These are phyloP conservation scores for Ctenopoma multispine DNA, from an alignment of 2,797 vertebrate genomes.

Conservation along the genomic window DNA sequence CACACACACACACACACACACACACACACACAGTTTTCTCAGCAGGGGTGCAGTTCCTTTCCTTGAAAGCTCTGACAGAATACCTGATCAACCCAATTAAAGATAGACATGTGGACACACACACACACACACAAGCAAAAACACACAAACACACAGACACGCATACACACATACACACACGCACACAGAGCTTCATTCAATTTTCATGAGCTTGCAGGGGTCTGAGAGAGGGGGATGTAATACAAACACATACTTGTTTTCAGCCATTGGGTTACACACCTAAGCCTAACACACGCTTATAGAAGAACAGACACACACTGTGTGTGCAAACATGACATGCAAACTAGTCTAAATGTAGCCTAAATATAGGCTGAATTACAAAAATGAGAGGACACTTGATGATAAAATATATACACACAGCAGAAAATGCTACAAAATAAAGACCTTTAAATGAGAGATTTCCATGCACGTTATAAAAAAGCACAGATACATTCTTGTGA, in stretches of 20 bases:
- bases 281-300: constrained; percentile 19
- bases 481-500: background rate
- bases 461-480: background rate
- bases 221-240: constrained; percentile 51
- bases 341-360: background rate
- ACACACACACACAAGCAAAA: constrained; percentile 14
- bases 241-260: constrained; percentile 74
- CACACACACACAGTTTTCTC: background rate
- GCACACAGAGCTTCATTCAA: constrained; percentile 56
- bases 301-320: constrained; percentile 15
- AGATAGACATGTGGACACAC: constrained; percentile 19
- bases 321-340: background rate
- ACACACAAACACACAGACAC: constrained; percentile 13
- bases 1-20: constrained; percentile 10
- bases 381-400: background rate
- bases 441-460: background rate
- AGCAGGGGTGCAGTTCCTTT: constrained; percentile 24
- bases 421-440: background rate
- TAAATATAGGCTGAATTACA: background rate
- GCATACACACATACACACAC: constrained; percentile 7
- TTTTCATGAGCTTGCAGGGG: constrained; percentile 65
- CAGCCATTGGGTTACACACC: constrained; percentile 57
- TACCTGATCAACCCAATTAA: constrained; percentile 46
- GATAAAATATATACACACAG: background rate
- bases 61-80: constrained; percentile 58